phyloP scores from a whole-genome alignment of 2,797 vertebrate genomes.

The Cygnus olor region DNA sequence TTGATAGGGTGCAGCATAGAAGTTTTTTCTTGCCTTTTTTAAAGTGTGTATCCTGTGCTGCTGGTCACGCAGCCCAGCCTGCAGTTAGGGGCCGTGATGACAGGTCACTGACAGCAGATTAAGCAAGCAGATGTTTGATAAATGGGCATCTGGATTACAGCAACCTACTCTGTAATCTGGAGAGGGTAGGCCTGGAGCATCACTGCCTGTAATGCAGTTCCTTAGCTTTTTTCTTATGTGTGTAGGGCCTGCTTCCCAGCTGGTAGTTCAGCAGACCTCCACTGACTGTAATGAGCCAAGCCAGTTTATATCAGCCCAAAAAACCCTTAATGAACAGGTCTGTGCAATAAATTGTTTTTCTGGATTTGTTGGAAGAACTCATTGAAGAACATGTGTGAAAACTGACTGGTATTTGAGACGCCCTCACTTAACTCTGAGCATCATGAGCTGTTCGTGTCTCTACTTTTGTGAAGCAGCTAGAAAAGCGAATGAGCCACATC shows the following conservation, averaged over 20 bases:
- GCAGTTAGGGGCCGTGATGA: neutral
- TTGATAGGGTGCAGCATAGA: neutral
- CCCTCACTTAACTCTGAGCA: neutral
- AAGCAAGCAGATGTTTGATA: conserved; percentile 26
- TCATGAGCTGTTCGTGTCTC: neutral
- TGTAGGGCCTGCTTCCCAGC: neutral
- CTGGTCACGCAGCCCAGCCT: neutral
- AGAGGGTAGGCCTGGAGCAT: neutral
- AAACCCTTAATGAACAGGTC: neutral
- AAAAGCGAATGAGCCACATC: conserved; percentile 7
- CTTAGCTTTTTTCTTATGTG: neutral
- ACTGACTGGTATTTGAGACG: neutral
- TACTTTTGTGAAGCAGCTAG: neutral
- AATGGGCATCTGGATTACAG: conserved; percentile 42
- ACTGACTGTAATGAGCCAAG: neutral
- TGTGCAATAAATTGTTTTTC: neutral
- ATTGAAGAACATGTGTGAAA: neutral
- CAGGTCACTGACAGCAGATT: conserved; percentile 33
- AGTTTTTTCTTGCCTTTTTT: neutral
- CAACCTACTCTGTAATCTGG: neutral
- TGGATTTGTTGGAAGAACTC: neutral
- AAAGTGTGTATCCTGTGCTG: neutral
- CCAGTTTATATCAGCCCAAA: neutral
- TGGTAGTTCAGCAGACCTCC: neutral
- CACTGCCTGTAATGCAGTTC: neutral